Conservation (phyloP, 1,140 invertebrate species). For the Lasioglossum baleicum region DNA sequence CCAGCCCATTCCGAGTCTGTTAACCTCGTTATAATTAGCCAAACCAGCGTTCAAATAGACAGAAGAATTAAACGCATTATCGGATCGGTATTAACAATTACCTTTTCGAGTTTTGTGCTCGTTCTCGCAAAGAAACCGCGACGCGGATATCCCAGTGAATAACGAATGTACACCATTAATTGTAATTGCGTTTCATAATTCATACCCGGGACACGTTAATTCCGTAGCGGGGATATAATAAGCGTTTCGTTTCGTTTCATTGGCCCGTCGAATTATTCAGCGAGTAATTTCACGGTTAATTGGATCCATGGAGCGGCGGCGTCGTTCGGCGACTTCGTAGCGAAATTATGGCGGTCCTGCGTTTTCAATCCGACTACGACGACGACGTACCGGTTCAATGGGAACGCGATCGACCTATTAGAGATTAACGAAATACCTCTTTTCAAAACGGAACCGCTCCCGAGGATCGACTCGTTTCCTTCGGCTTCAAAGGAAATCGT, state of each 20-base stretch:
- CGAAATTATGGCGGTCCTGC: neutral
- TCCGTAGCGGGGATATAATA: constrained; percentile 25
- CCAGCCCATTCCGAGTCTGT: too few relatives aligned
- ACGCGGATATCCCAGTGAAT: neutral
- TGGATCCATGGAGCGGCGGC: neutral
- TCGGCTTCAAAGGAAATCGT: neutral
- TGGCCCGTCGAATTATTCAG: constrained; percentile 18
- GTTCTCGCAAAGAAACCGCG: neutral
- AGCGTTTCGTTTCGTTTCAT: constrained; percentile 28
- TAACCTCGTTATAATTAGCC: too few relatives aligned
- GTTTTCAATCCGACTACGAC: neutral
- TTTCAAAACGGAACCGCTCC: neutral
- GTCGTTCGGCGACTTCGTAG: constrained; percentile 6
- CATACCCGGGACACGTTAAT: constrained; percentile 29
- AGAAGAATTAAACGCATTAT: too few relatives aligned
- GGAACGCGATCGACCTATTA: neutral
- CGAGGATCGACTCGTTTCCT: neutral
- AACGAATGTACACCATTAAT: constrained; percentile 31
- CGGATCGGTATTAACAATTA: too few relatives aligned
- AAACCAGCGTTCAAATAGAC: too few relatives aligned
- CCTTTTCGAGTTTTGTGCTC: too few relatives aligned
- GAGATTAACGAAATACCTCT: neutral
- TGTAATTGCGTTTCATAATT: constrained; percentile 22
- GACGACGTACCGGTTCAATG: neutral
- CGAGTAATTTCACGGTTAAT: constrained; percentile 38